Percentiles rank a stretch among this genome's conserved stretches.
Evolutionary conservation across 2,797 vertebrate genomes (phyloP).

Genomic region (Pterois miles): DNA sequence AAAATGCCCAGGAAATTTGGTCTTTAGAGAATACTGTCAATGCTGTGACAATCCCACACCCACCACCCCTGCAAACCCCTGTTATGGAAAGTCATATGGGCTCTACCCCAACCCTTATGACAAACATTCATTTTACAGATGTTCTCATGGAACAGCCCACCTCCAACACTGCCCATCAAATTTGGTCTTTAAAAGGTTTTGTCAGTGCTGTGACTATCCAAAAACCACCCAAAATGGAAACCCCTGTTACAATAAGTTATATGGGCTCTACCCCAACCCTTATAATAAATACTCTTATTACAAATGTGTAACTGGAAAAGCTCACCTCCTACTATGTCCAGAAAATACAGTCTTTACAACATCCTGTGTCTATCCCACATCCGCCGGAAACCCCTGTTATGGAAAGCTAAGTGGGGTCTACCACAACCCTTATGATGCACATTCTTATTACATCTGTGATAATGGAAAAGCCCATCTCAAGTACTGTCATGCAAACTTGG

Average conservation of each 20-base stretch:
- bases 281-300: neutral
- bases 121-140: neutral
- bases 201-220: neutral
- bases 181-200: neutral
- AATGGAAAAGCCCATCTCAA: neutral
- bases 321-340: neutral
- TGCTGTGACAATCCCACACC: neutral
- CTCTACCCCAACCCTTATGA: neutral
- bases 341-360: neutral
- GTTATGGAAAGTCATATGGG: neutral
- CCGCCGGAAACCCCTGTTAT: neutral
- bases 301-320: neutral
- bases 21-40: neutral
- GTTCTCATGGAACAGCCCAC: neutral
- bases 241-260: neutral
- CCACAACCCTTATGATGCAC: neutral
- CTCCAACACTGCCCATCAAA: neutral
- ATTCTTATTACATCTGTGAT: neutral
- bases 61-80: neutral
- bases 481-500: neutral
- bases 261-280: neutral
- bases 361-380: neutral
- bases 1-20: neutral
- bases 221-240: neutral
- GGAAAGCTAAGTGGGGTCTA: neutral